phyloP scores from a whole-genome alignment of 1,140 invertebrate species.

The Phocides pigmalion region DNA sequence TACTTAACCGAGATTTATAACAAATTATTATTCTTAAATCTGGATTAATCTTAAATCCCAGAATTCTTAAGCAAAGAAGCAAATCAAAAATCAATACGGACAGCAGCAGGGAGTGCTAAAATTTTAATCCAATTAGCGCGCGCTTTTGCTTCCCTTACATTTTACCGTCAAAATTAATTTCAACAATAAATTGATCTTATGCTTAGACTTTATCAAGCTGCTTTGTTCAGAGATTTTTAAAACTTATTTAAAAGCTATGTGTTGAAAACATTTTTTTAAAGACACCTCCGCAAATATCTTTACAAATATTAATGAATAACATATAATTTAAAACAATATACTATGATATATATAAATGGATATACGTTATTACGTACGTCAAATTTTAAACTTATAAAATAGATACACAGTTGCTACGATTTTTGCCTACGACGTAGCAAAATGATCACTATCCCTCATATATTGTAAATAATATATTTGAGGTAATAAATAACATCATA shows the following conservation, averaged over 20 bases:
- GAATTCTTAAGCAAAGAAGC: no score
- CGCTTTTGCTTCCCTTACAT: slow-evolving; percentile 53
- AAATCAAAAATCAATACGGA: no score
- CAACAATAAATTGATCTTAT: slow-evolving; percentile 48
- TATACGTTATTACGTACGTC: no score
- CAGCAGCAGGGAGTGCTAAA: slow-evolving; percentile 48
- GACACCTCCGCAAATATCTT: background rate
- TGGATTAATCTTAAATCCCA: no score
- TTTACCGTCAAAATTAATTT: slow-evolving; percentile 66
- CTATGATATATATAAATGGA: no score
- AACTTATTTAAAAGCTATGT: background rate
- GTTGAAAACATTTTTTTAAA: background rate
- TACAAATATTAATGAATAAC: no score
- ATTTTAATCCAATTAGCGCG: slow-evolving; percentile 71
- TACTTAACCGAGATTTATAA: background rate
- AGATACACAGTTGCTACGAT: background rate
- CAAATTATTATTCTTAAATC: no score
- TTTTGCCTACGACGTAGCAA: background rate
- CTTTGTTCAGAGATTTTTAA: background rate
- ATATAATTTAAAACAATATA: no score
- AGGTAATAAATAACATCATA: no score
- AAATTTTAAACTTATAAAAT: no score
- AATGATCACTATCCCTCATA: background rate
- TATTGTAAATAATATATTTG: background rate
- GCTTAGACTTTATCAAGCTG: slow-evolving; percentile 1